Base-by-base conservation (phyloP, 1,140 invertebrate species). In the Cylas formicarius region DNA sequence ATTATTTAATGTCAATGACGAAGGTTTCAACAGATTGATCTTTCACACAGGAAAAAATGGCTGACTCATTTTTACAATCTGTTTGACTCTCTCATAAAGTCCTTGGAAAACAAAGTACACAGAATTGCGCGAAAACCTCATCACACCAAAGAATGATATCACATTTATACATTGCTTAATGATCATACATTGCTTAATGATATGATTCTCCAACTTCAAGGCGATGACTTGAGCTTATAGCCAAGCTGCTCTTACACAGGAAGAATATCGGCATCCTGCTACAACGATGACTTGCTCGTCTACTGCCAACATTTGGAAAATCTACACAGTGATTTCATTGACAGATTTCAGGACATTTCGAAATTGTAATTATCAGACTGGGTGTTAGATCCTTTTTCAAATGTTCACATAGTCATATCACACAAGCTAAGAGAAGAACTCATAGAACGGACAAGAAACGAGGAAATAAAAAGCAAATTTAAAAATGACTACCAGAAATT, bases 1-100 rank as follows among this genome's bases (percentile, higher is more conserved):
- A 46, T 54, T 63, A 40, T 67, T 66, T 55, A 17, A 14, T 33
- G 53, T 57, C 51, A 59, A 67, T 58, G 62, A 65, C 32, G 53
- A 61, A 36, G 43, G 66, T 33, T 66, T 64, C 56, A 46, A 60
- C 47, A 53, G 39, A 45, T 56, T 67, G 45, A 52, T 67, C 18
- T 45, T 64, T 38, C 61, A 64, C 50, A 65, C 55, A 32, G 57
- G 63, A 55, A 61, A n/a, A 31, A 16, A 10, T 48, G 45, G 41
- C 27, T 36, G 20, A 18, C 13, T 20, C 18, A 23, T 18, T 48
- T 48, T 44, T 48, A 34, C 19, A 23, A 40, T 17, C 20, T 43
- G 18, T 43, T 49, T 21, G 33, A 49, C 18, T 24, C 39, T 9
- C 16, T 37, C 7, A 14, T 26, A 10, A 27, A 36, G 28, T 42